A percentile compares a stretch with the other conserved stretches of the same genome.
These are phyloP conservation scores for Pteronura brasiliensis DNA, from an alignment of 2,113 vertebrate genomes.

Conservation along the genomic window DNA sequence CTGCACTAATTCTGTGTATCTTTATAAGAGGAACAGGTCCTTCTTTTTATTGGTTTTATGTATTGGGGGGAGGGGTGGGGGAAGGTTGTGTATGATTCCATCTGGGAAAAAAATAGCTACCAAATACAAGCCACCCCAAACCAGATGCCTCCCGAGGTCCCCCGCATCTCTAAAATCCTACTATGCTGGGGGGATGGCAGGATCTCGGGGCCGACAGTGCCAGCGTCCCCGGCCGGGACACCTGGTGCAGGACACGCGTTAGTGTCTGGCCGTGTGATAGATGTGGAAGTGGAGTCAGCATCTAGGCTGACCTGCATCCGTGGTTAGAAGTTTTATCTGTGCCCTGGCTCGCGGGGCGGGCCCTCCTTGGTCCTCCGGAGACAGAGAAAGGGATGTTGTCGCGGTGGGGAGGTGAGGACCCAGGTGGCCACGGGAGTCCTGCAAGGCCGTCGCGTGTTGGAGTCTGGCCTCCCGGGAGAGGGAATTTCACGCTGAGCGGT, in stretches of 20 bases:
- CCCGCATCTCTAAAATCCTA: background rate
- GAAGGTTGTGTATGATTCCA: background rate
- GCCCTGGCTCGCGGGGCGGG: rapidly evolving
- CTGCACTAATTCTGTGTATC: background rate
- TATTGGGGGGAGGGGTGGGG: background rate
- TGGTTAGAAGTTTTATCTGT: background rate
- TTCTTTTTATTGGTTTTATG: background rate
- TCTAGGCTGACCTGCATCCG: background rate
- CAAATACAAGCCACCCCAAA: background rate
- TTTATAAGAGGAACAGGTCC: background rate
- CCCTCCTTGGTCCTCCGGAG: background rate
- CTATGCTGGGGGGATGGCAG: background rate
- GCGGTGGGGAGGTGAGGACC: background rate
- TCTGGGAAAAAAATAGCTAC: background rate
- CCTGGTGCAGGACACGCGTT: rapidly evolving
- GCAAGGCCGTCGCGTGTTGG: rapidly evolving
- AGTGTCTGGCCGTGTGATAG: rapidly evolving
- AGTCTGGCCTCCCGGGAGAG: background rate
- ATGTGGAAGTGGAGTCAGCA: background rate
- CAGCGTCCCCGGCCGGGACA: rapidly evolving
- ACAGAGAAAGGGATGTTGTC: rapidly evolving
- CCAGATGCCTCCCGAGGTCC: background rate
- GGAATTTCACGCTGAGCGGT: background rate
- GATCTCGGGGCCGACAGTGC: background rate
- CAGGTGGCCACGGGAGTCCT: background rate